These are phyloP conservation scores for Tachuris rubrigastra DNA, from an alignment of 2,113 vertebrate genomes.

Conservation along the genomic window DNA sequence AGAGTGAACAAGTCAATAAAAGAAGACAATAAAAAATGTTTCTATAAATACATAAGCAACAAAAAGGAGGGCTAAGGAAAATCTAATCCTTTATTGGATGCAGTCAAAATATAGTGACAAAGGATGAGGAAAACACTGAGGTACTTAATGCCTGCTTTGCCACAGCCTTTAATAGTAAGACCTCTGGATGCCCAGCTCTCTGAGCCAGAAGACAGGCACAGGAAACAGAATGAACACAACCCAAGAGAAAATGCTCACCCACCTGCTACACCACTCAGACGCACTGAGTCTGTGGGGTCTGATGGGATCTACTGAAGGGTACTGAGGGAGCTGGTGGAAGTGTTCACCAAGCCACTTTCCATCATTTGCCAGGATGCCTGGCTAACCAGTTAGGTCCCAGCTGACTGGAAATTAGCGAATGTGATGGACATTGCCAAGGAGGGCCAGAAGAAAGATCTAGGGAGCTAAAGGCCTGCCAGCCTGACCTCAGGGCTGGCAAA, in stretches of 20 bases:
- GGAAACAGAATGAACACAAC: background rate
- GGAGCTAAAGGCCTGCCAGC: background rate
- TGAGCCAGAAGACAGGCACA: background rate
- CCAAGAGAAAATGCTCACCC: background rate
- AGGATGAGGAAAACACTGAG: background rate
- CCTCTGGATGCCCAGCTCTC: rapidly evolving
- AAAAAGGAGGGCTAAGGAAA: background rate
- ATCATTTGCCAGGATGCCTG: background rate
- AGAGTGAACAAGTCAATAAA: background rate
- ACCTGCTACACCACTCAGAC: background rate
- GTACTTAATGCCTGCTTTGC: background rate
- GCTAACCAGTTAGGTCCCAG: background rate
- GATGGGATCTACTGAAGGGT: background rate
- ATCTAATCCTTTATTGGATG: background rate
- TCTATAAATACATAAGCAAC: background rate
- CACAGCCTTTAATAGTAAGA: background rate
- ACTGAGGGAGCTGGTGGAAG: background rate
- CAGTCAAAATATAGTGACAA: background rate
- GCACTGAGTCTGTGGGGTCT: background rate
- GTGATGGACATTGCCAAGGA: background rate
- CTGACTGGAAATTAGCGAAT: background rate
- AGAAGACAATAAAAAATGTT: background rate
- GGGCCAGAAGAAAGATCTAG: background rate
- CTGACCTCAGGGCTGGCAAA: background rate
- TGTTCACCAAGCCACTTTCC: background rate